These are phyloP conservation scores for Rhineura floridana DNA, from an alignment of 2,113 vertebrate species.

Conservation along the genomic window DNA sequence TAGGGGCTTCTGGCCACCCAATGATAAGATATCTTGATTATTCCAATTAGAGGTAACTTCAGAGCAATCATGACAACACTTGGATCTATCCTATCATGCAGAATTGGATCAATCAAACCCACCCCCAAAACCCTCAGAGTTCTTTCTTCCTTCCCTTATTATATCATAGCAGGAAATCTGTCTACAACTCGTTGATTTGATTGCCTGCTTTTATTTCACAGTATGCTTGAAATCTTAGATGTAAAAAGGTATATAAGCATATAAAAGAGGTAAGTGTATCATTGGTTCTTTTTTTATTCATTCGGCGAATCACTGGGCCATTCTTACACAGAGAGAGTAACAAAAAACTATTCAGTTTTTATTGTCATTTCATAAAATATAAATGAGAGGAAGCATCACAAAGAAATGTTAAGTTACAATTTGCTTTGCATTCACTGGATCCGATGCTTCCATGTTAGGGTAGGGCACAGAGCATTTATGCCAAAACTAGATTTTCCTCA, in stretches of 20 bases:
- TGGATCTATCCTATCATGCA: not conserved
- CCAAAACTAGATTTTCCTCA: not conserved
- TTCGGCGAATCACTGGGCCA: not conserved
- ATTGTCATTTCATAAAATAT: slow-evolving; percentile 1
- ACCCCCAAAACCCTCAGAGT: not conserved
- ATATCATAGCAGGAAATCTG: not conserved
- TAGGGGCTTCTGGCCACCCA: not conserved
- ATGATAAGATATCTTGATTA: not conserved
- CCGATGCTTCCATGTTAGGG: not conserved
- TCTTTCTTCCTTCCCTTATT: slow-evolving; percentile 8
- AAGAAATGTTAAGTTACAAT: not conserved
- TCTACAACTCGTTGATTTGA: slow-evolving; percentile 18
- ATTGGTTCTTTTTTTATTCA: slow-evolving; percentile 2
- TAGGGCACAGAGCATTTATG: not conserved
- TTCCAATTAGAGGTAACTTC: not conserved
- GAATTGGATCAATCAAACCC: not conserved
- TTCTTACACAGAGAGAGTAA: not conserved
- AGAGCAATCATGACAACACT: not conserved
- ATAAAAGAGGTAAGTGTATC: not conserved
- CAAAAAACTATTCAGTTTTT: not conserved
- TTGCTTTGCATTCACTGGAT: not conserved
- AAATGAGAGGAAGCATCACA: not conserved
- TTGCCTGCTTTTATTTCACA: slow-evolving; percentile 10
- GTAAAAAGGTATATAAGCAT: slow-evolving; percentile 22
- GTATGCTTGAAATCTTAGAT: slow-evolving; percentile 5